These are phyloP conservation scores for Scaptomyza hsui DNA, from an alignment of 1,140 invertebrate species.

Conservation along the genomic window DNA sequence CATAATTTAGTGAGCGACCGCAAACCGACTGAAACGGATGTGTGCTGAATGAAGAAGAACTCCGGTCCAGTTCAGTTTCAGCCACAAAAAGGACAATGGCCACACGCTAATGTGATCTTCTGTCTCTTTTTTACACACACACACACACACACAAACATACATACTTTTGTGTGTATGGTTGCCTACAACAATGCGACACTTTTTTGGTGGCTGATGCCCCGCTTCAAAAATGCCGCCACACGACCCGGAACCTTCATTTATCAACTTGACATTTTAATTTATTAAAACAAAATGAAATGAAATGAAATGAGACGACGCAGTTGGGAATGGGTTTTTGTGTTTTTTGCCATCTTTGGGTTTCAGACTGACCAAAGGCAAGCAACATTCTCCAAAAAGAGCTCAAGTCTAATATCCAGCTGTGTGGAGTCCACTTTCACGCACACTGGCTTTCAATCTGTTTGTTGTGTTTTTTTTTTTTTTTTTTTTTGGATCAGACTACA, in stretches of 20 bases:
- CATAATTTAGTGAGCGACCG: conserved; percentile 69
- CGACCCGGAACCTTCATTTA: conserved; percentile 73
- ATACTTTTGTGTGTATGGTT: not conserved
- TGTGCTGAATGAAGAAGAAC: conserved; percentile 29
- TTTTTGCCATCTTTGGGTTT: not conserved
- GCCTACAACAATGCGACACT: conserved; percentile 46
- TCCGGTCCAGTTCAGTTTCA: not conserved
- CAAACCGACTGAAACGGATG: conserved; percentile 53
- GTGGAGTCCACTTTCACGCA: conserved; percentile 2
- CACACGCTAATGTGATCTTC: conserved; percentile 43
- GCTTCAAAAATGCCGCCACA: conserved; percentile 67
- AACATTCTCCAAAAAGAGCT: conserved; percentile 5
- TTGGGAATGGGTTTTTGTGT: conserved; percentile 1
- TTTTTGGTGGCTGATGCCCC: conserved; percentile 49
- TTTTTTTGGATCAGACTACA: not conserved
- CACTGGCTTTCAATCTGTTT: not conserved
- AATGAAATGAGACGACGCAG: conserved; percentile 58
- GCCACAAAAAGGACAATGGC: conserved; percentile 31
- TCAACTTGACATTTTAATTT: conserved; percentile 82
- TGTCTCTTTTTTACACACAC: not conserved
- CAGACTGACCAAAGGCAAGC: not conserved
- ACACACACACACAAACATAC: not conserved
- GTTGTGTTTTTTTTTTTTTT: too few relatives aligned
- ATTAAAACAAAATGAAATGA: conserved; percentile 79
- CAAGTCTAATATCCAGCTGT: not conserved